These are phyloP conservation scores for Drosophila aldrichi DNA, from an alignment of 2,888 invertebrate species.

Conservation along the genomic window DNA sequence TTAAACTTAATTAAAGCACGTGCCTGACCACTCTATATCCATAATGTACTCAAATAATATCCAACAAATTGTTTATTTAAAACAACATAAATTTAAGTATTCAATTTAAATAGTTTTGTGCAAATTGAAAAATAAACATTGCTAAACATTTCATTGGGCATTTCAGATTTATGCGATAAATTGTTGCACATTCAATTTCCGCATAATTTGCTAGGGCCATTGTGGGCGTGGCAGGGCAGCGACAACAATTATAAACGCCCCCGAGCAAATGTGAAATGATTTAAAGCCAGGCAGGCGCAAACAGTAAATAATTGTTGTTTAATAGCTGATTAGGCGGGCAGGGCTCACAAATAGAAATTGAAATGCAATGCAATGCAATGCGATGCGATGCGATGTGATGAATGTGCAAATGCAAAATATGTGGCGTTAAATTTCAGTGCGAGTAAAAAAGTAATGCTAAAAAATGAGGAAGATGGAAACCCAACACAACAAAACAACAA, in stretches of 20 bases:
- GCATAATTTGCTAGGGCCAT: constrained; percentile 53
- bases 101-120: not conserved
- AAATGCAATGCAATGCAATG: constrained; percentile 51
- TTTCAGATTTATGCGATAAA: constrained; percentile 45
- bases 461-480: constrained; percentile 18
- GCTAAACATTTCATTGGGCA: constrained; percentile 17
- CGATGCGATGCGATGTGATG: constrained; percentile 63
- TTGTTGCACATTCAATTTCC: constrained; percentile 53
- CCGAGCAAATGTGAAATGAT: constrained; percentile 62
- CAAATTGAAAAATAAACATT: constrained; percentile 1
- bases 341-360: constrained; percentile 47
- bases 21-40: too few relatives aligned
- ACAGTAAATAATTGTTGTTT: constrained; percentile 68
- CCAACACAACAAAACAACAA: not conserved
- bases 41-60: too few relatives aligned
- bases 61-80: not conserved
- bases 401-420: constrained; percentile 75
- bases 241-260: constrained; percentile 70
- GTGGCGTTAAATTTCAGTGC: constrained; percentile 77
- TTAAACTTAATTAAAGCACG: too few relatives aligned
- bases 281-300: constrained; percentile 43
- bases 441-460: constrained; percentile 56
- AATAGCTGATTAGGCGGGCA: constrained; percentile 63
- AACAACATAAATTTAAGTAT: not conserved
- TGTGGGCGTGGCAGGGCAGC: constrained; percentile 39